These are phyloP conservation scores for Seriola dumerili DNA, from an alignment of 2,113 vertebrate genomes.

Conservation along the genomic window DNA sequence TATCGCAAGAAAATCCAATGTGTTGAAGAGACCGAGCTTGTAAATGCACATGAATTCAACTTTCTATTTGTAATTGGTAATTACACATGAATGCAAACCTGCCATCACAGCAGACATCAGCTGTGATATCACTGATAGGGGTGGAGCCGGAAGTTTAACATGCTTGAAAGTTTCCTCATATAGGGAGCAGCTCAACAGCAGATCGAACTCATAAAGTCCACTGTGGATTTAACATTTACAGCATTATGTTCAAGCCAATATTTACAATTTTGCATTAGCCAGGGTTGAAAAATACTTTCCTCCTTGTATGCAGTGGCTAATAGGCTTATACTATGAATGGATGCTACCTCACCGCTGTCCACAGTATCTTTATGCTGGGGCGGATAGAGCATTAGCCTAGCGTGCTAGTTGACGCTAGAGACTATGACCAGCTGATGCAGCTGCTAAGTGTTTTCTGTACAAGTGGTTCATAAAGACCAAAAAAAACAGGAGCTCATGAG, in stretches of 20 bases:
- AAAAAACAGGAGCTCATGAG: slow-evolving; percentile 8
- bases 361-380: background rate
- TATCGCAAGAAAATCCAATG: too few relatives aligned
- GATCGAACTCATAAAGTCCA: background rate
- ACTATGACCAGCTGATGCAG: slow-evolving; percentile 3
- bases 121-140: slow-evolving; percentile 11
- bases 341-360: background rate
- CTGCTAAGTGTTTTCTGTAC: slow-evolving; percentile 14
- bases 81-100: background rate
- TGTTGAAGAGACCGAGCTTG: too few relatives aligned
- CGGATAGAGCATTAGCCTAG: background rate
- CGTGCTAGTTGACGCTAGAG: slow-evolving; percentile 26
- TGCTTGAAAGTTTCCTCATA: background rate
- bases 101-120: background rate
- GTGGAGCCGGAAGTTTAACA: background rate
- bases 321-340: background rate
- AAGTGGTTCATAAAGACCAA: background rate
- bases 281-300: background rate
- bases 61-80: background rate
- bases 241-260: background rate
- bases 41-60: background rate
- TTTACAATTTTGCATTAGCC: background rate
- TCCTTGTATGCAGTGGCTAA: background rate
- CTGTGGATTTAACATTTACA: background rate
- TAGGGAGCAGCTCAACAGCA: background rate